Evolutionary conservation across 1,140 invertebrate species (phyloP), one percentile per base, ranked within the genome.

Genomic region (Amphibalanus amphitrite): DNA sequence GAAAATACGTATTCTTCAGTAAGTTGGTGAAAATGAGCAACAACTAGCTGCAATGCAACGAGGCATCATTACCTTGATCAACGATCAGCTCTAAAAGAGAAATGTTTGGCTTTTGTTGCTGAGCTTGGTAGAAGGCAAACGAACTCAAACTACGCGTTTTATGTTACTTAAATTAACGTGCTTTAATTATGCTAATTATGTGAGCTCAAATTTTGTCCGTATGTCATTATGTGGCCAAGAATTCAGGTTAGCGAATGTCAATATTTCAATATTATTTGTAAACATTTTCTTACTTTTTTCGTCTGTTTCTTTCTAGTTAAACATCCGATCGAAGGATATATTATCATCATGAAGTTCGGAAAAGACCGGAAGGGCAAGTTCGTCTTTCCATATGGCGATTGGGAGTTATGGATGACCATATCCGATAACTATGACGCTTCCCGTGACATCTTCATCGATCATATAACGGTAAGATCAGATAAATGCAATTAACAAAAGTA

Each of bases 1-100:
- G 64, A 38, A 71, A 71, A 59, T 71, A 71, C 13, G 33, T 30
- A 13, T 71, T 71, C 70, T 71, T 71, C 33, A 67, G 70, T 71
- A 64, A 71, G 70, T 59, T 23, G 20, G 47, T 38, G 38, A 6
- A 38, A 38, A 38, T 38, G 38, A 38, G n/a, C n/a, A n/a, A n/a
- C n/a, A n/a, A n/a, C n/a, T n/a, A n/a, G n/a, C n/a, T n/a, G n/a
- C n/a, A n/a, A n/a, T n/a, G n/a, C n/a, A n/a, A n/a, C n/a, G n/a
- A n/a, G n/a, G n/a, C n/a, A n/a, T n/a, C n/a, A n/a, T n/a, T n/a
- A n/a, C n/a, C n/a, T n/a, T n/a, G n/a, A n/a, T n/a, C n/a, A n/a
- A n/a, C n/a, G n/a, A n/a, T n/a, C n/a, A n/a, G n/a, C n/a, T n/a
- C n/a, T n/a, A n/a, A n/a, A n/a, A n/a, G n/a, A 38, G 6, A 17